Percentiles rank a stretch among this genome's conserved stretches.
Evolutionary conservation across 2,797 vertebrate genomes (phyloP).

Genomic region (Scyliorhinus canicula): DNA sequence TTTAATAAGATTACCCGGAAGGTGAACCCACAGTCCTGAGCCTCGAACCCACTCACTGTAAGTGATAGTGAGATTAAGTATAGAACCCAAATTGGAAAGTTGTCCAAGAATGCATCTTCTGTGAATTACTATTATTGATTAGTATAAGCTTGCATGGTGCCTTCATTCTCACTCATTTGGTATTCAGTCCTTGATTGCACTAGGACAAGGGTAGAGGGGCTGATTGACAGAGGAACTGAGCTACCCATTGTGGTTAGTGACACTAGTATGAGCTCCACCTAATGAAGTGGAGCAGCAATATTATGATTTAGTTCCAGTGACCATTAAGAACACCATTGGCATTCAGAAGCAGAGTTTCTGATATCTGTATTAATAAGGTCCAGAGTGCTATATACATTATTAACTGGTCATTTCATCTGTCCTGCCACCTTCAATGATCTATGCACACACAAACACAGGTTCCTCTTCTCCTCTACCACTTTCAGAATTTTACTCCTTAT

Average conservation of each 20-base stretch:
- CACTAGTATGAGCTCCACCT: background rate
- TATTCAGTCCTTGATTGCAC: background rate
- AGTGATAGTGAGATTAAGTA: background rate
- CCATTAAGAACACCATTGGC: background rate
- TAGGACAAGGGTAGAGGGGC: background rate
- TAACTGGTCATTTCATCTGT: no score
- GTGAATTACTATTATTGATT: background rate
- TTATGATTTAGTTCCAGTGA: background rate
- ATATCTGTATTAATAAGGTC: background rate
- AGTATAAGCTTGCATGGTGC: background rate
- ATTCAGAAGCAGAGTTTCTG: background rate
- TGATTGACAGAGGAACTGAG: background rate
- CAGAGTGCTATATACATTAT: no score
- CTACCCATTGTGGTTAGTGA: background rate
- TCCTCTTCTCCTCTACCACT: no score
- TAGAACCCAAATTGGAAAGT: background rate
- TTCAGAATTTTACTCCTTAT: no score
- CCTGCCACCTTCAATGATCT: no score
- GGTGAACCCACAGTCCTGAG: background rate
- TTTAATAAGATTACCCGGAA: no score
- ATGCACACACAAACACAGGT: no score
- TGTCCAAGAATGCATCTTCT: background rate
- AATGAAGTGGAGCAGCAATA: background rate
- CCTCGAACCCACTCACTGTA: background rate
- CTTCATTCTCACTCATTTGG: background rate